These are phyloP conservation scores for Clarias gariepinus DNA, from an alignment of 2,113 vertebrate genomes.

Conservation along the genomic window DNA sequence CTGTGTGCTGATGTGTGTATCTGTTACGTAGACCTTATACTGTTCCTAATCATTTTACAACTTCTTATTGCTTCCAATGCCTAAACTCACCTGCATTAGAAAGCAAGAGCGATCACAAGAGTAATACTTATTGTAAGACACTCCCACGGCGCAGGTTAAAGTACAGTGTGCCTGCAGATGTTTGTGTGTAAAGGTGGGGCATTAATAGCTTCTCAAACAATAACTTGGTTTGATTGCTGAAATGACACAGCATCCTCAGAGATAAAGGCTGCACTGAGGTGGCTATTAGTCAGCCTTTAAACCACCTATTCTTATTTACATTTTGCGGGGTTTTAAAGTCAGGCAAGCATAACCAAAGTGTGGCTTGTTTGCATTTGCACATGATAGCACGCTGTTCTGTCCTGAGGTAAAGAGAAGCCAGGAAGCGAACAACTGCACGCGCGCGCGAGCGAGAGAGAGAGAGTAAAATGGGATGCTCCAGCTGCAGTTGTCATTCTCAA, in stretches of 20 bases:
- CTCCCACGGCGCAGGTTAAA: constrained; percentile 61
- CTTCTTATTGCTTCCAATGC: neutral
- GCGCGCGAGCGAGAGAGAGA: neutral
- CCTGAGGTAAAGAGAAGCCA: neutral
- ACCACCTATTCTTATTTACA: constrained; percentile 23
- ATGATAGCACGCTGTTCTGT: constrained; percentile 8
- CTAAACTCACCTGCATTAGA: neutral
- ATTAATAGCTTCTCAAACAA: constrained; percentile 63
- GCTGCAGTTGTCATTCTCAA: constrained; percentile 64
- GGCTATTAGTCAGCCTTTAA: neutral
- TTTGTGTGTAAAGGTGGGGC: constrained; percentile 40
- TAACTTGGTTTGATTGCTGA: constrained; percentile 28
- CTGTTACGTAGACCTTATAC: neutral
- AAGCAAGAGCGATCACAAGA: neutral
- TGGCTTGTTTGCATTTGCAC: constrained; percentile 12
- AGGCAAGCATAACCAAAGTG: neutral
- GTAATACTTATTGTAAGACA: constrained; percentile 3
- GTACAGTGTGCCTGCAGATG: constrained; percentile 60
- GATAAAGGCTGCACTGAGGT: neutral
- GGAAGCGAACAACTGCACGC: neutral
- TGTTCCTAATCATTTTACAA: neutral
- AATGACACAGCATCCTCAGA: constrained; percentile 26
- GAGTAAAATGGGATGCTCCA: constrained; percentile 33
- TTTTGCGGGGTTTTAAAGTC: constrained; percentile 4
- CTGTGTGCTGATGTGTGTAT: constrained; percentile 21